Evolutionary conservation across 64 coral and sea anemone species (phyloP), one percentile per base, ranked within the genome.

Genomic region (Astreopora myriophthalma): DNA sequence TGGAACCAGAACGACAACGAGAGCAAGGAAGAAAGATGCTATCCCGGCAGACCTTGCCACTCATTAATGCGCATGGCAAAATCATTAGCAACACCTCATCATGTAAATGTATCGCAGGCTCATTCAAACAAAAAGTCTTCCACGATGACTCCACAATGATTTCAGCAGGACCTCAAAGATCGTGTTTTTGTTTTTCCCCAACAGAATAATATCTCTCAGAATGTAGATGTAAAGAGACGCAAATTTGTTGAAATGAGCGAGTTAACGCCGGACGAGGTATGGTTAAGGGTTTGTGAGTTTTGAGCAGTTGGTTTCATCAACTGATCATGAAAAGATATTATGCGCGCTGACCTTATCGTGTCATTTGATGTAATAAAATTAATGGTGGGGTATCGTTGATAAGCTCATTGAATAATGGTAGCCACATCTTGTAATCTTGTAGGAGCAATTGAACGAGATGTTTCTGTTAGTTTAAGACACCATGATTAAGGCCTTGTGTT

Each of bases 241-340:
- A n/a, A 30, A 31, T 80, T 87, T 34, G 72, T 34, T 49, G 25
- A 76, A 79, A 98, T 95, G 93, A 98, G 96, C 75, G 93, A 98
- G 49, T 76, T 98, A 65, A 73, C 96, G 85, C 89, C 96, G 36
- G 96, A 98, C 34, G 96, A 98, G 93, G 96, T 98, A 89, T 86
- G 96, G 34, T 14, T 17, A 37, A 2, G 12, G 5, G 37, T 22
- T 30, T 79, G 13, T 38, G 8, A 14, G 11, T 22, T 37, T 11
- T 14, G 17, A 10, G 5, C n/a, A 35, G 6, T 14, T 3, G 16
- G 1, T 14, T 64, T 65, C 34, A 7, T n/a, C 51, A 5, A 55
- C n/a, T 24, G 55, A 80, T 28, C 32, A 26, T 5, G 1, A 8
- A 13, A 73, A 37, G 12, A 71, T 16, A 25, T 29, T 7, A 5